Conservation (phyloP, 2,888 invertebrate genomes). For the Dynastes maya region DNA sequence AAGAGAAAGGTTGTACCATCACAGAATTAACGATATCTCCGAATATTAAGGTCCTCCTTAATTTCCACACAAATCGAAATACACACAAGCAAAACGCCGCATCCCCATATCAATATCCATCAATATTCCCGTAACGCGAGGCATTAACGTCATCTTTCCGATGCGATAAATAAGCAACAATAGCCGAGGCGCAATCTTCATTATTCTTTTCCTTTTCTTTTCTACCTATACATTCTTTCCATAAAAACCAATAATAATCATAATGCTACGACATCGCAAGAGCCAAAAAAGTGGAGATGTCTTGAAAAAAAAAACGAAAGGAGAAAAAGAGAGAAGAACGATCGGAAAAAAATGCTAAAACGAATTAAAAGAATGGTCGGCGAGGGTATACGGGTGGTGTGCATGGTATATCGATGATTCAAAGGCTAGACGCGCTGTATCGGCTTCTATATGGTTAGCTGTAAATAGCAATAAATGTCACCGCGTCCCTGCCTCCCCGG, state of each 20-base stretch:
- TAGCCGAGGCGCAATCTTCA: conserved; percentile 5
- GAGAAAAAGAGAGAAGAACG: background rate
- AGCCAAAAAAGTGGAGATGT: background rate
- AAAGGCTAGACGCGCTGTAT: conserved; percentile 14
- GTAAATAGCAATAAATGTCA: conserved; percentile 67
- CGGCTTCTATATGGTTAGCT: conserved; percentile 53
- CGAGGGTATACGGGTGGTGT: background rate
- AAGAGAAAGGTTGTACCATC: conserved; percentile 6
- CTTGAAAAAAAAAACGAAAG: background rate
- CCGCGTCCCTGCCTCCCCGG: conserved; percentile 58
- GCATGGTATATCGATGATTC: background rate
- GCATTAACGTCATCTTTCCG: conserved; percentile 20
- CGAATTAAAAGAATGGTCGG: conserved; percentile 25
- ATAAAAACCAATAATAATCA: conserved; percentile 27
- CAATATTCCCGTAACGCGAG: conserved; percentile 24
- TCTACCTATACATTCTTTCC: background rate
- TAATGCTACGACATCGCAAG: conserved; percentile 6
- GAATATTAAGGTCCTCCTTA: conserved; percentile 5
- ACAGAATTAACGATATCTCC: conserved; percentile 18
- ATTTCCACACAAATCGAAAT: conserved; percentile 33
- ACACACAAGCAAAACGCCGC: background rate
- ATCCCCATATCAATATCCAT: conserved; percentile 16
- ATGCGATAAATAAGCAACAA: conserved; percentile 26
- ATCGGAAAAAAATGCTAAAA: conserved; percentile 28
- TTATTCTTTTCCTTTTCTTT: conserved; percentile 2